These are phyloP conservation scores for Magallana ariakensis DNA, from an alignment of 1,140 invertebrate genomes.

Conservation along the genomic window DNA sequence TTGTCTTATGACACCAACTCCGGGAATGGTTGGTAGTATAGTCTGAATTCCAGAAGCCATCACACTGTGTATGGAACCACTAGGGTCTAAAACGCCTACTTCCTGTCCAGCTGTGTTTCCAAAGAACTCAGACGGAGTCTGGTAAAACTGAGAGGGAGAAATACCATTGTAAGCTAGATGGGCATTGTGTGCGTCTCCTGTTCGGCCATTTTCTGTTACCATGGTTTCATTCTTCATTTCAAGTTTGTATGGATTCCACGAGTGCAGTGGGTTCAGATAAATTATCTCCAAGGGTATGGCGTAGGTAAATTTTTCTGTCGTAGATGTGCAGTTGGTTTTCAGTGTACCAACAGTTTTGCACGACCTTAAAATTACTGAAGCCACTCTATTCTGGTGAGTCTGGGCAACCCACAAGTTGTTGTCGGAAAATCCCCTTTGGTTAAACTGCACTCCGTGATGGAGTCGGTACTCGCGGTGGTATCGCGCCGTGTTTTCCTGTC, in stretches of 20 bases:
- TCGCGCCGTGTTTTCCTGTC: constrained; percentile 40
- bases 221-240: constrained; percentile 12
- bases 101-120: constrained; percentile 65
- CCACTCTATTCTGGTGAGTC: constrained; percentile 60
- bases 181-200: background rate
- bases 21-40: constrained; percentile 63
- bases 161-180: constrained; percentile 69
- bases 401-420: constrained; percentile 65
- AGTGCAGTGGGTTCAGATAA: constrained; percentile 61
- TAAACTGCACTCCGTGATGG: constrained; percentile 39
- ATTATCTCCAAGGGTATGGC: constrained; percentile 68
- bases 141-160: constrained; percentile 61
- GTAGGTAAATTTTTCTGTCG: constrained; percentile 56
- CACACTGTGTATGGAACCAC: constrained; percentile 50
- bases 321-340: constrained; percentile 43
- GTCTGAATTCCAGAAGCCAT: constrained; percentile 65
- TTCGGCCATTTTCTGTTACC: constrained; percentile 35
- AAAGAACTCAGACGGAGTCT: constrained; percentile 70
- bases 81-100: constrained; percentile 63
- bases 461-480: constrained; percentile 67
- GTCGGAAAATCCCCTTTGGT: constrained; percentile 66
- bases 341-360: constrained; percentile 42
- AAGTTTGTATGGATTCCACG: constrained; percentile 66
- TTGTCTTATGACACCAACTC: constrained; percentile 64
- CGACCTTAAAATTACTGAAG: constrained; percentile 43